Conservation (phyloP, 2,888 invertebrate species). For the Volucella bombylans region DNA sequence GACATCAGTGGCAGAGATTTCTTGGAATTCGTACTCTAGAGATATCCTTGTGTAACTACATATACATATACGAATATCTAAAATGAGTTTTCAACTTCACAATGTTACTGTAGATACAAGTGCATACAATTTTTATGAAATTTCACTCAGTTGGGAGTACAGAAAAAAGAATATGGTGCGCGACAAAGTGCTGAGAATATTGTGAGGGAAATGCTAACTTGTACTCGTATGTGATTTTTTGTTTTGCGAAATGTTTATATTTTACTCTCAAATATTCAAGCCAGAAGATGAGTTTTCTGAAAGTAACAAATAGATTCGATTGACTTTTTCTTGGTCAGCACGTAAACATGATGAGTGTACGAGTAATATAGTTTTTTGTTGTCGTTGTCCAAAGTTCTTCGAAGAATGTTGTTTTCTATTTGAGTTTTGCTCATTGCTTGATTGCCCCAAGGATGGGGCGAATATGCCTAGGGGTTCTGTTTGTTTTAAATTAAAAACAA, state of each 20-base stretch:
- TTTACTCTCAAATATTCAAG: neutral
- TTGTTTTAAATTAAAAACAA: no score
- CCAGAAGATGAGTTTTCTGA: neutral
- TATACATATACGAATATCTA: no score
- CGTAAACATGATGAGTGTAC: conserved; percentile 5
- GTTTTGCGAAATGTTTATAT: neutral
- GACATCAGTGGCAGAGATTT: neutral
- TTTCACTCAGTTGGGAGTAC: neutral
- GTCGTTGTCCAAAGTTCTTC: neutral
- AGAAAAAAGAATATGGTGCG: neutral
- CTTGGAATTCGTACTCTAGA: neutral
- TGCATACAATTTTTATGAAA: conserved; percentile 13
- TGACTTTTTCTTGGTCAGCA: conserved; percentile 4
- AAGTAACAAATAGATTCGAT: conserved; percentile 5
- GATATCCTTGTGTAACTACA: neutral
- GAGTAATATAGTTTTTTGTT: neutral
- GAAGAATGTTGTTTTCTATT: neutral
- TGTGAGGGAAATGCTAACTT: neutral
- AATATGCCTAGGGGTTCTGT: no score
- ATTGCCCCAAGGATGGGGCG: neutral
- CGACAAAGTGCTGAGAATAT: neutral
- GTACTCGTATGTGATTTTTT: conserved; percentile 2
- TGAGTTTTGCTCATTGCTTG: neutral
- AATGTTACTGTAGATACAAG: no score
- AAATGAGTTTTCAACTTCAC: no score